These are phyloP conservation scores for Saccostrea cuccullata DNA, from an alignment of 1,140 invertebrate genomes.

Conservation along the genomic window DNA sequence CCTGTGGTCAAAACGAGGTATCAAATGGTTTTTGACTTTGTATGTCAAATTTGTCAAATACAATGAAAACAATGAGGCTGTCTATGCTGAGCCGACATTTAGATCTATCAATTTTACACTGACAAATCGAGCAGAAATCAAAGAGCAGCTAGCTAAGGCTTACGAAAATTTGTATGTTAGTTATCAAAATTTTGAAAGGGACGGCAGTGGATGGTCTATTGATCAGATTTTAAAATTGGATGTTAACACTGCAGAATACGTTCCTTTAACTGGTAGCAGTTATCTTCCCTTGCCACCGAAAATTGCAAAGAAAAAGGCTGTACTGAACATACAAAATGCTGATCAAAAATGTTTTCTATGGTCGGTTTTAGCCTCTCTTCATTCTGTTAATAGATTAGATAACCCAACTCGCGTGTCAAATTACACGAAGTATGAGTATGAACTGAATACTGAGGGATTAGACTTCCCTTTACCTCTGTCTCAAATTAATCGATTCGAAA, in stretches of 20 bases:
- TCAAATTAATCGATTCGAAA: slow-evolving; percentile 44
- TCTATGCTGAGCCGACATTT: too few species aligned
- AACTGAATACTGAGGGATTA: too few species aligned
- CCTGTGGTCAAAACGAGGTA: too few species aligned
- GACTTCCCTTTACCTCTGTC: too few species aligned
- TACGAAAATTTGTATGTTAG: too few species aligned
- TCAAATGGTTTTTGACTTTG: too few species aligned
- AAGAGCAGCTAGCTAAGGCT: too few species aligned
- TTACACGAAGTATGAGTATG: slow-evolving; percentile 2
- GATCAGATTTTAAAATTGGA: slow-evolving; percentile 49
- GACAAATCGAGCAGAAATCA: too few species aligned
- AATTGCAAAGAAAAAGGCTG: slow-evolving; percentile 49
- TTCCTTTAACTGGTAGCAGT: slow-evolving; percentile 46
- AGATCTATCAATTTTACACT: too few species aligned
- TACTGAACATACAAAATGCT: slow-evolving; percentile 42
- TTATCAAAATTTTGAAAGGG: too few species aligned
- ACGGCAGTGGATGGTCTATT: slow-evolving; percentile 50
- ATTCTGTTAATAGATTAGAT: not conserved
- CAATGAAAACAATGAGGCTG: too few species aligned
- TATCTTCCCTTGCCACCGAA: slow-evolving; percentile 45
- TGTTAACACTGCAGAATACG: slow-evolving; percentile 36
- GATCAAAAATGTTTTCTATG: slow-evolving; percentile 55
- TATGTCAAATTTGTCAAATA: too few species aligned
- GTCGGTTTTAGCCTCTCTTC: slow-evolving; percentile 38
- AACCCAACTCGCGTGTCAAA: slow-evolving; percentile 40